A percentile compares a stretch with the other conserved stretches of the same genome.
Evolutionary conservation across 2,797 vertebrate genomes (phyloP).

Genomic region (Dendrocincla fuliginosa): DNA sequence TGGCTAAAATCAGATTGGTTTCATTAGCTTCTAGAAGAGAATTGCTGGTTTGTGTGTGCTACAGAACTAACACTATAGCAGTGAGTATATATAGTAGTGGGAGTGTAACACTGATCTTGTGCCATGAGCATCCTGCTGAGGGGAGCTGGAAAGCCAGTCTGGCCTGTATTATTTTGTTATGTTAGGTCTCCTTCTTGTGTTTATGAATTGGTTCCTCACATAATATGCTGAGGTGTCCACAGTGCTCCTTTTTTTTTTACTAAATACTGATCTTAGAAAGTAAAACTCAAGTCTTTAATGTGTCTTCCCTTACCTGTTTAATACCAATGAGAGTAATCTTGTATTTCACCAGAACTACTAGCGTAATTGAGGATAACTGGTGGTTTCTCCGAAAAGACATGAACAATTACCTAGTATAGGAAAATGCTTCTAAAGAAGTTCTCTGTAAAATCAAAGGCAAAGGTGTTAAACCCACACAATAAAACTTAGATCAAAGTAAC

Average conservation of each 20-base stretch:
- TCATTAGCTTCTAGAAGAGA: neutral
- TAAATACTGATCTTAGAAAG: neutral
- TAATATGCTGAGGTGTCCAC: neutral
- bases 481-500: conserved; percentile 74
- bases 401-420: conserved; percentile 35
- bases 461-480: conserved; percentile 58
- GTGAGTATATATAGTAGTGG: neutral
- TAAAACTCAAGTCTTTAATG: conserved; percentile 28
- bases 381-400: conserved; percentile 60
- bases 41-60: neutral
- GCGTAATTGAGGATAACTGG: conserved; percentile 70
- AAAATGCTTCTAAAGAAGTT: neutral
- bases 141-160: neutral
- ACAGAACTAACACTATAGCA: neutral
- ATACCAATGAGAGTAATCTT: conserved; percentile 33
- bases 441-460: conserved; percentile 43
- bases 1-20: neutral
- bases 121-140: neutral
- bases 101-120: neutral
- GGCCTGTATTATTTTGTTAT: neutral
- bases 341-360: conserved; percentile 31
- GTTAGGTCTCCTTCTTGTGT: neutral
- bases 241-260: neutral
- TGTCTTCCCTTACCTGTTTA: conserved; percentile 14
- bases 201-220: neutral